phyloP scores from a whole-genome alignment of 2,797 vertebrate genomes.

The Jordanella pulchra region DNA sequence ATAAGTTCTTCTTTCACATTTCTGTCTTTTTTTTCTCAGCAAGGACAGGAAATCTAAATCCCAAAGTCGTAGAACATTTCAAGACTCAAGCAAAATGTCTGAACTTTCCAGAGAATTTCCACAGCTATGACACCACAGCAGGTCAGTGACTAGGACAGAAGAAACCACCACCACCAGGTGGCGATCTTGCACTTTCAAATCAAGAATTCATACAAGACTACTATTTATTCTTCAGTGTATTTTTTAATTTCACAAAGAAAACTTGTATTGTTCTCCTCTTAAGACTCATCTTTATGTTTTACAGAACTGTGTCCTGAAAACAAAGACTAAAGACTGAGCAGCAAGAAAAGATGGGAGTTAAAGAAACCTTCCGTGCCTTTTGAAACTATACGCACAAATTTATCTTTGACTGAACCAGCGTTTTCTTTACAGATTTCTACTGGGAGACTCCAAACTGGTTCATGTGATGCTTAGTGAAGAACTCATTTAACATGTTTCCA shows the following conservation, averaged over 20 bases:
- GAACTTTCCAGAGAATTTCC: constrained; percentile 65
- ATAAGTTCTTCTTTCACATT: neutral
- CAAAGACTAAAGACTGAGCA: constrained; percentile 45
- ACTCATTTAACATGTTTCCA: neutral
- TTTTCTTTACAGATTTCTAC: neutral
- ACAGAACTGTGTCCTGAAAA: constrained; percentile 73
- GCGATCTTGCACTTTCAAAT: constrained; percentile 26
- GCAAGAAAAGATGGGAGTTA: constrained; percentile 5
- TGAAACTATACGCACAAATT: constrained; percentile 5
- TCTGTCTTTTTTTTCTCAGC: constrained; percentile 39
- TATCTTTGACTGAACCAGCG: constrained; percentile 3
- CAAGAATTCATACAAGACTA: neutral
- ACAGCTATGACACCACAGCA: constrained; percentile 66
- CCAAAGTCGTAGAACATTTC: constrained; percentile 62
- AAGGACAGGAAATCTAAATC: constrained; percentile 65
- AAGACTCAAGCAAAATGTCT: constrained; percentile 69
- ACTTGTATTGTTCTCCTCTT: neutral
- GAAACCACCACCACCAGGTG: constrained; percentile 49
- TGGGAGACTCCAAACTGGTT: neutral
- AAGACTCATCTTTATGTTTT: constrained; percentile 34
- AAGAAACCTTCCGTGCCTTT: neutral
- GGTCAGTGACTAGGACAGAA: constrained; percentile 50
- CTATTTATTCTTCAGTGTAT: neutral
- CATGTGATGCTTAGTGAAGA: neutral
- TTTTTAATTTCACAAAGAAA: neutral